Base-by-base conservation (phyloP, 2,113 vertebrate genomes). In the Ahaetulla prasina region DNA sequence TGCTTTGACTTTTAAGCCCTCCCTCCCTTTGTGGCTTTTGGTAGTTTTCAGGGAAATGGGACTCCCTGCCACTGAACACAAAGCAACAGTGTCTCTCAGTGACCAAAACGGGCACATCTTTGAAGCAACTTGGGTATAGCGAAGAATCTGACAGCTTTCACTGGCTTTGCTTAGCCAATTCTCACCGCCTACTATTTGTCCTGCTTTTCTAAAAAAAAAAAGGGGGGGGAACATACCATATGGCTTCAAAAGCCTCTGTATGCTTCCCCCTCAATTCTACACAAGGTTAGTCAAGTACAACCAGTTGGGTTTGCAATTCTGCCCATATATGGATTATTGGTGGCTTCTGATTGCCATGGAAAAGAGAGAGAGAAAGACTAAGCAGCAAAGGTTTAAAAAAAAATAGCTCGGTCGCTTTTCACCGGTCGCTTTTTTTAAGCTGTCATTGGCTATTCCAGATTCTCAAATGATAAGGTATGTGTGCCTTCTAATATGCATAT, bases 71-170 rank as follows among this genome's bases (percentile, higher is more conserved):
- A 30, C 12, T 89, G 14, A n/a, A 16, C 35, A 1, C 30, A 86
- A 90, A 92, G 91, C 95, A 93, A 94, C 55, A 94, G 92, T 92
- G 96, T 93, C 96, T 87, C 94, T 95, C 90, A 35, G 8, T 43
- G 96, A 60, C 80, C 87, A 27, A 0, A 55, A 50, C 25, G 0
- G 12, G 55, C 30, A 18, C 52, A 7, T 50, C 90, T 25, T 25
- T 2, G 11, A 6, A 27, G 23, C 47, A 23, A 12, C 52, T 10
- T 50, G 47, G 22, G 60, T 47, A 25, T 18, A 50, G 85, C 53
- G n/a, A 91, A 85, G 30, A 20, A 30, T 68, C 47, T 35, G 54
- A 27, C 49, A n/a, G 49, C 57, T 50, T 54, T 23, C 43, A 12
- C 30, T 23, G 55, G 10, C 55, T 63, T n/a, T 50, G 63, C 85